Base-by-base conservation (phyloP, 2,888 invertebrate genomes). In the Sialis lutaria region DNA sequence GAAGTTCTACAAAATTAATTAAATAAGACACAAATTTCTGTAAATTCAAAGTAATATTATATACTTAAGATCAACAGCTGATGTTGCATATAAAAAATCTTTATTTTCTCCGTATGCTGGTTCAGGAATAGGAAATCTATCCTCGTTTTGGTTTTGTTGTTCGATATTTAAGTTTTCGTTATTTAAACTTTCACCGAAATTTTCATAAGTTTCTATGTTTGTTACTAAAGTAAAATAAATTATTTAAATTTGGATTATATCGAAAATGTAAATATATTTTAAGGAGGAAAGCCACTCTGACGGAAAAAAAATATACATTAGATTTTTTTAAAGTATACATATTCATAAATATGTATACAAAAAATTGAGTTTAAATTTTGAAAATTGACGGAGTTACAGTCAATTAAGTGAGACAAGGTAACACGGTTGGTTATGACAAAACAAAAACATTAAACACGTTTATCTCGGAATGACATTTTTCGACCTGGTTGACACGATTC, bases 41-140 rank as follows among this genome's bases (percentile, higher is more conserved):
- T 41, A 31, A 44, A 32, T 13, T 32, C 35, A 40, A n/a, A 44
- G 6, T 40, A 42, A 34, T n/a, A 12, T 35, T 9, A 51, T 54
- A 50, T 53, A 65, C 64, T 57, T 63, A 41, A 75, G 54, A 51
- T 70, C 68, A 33, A 79, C 55, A 42, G 67, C 70, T 34, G 63
- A 61, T 0, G 78, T 77, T 1, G 77, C 77, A 47, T 64, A 64
- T 13, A 59, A 60, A 57, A 77, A 78, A 42, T 64, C 54, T 1
- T 60, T 54, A 58, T 75, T 77, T 50, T 67, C 62, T 3, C 72
- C 73, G 52, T 67, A 60, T 41, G 59, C 59, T 46, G 67, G 64
- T 40, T 65, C 57, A 0, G 75, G 75, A 33, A 68, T 53, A 1
- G 53, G 50, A 7, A 55, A 54, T 58, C 56, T 56, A 53, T 45